phyloP scores from a whole-genome alignment of 2,888 invertebrate species.

The Acrobasis consociella region DNA sequence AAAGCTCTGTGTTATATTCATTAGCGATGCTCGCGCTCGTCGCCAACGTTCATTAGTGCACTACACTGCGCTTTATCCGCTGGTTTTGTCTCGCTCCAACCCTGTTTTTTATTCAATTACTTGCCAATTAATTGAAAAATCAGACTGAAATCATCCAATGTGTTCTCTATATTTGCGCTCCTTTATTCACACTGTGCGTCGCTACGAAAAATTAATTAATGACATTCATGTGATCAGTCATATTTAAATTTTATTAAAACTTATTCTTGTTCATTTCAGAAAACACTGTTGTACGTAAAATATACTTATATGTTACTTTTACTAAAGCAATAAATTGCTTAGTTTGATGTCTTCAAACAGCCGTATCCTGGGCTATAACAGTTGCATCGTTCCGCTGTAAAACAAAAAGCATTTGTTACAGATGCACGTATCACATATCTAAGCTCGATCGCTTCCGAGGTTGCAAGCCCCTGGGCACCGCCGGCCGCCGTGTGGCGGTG shows the following conservation, averaged over 20 bases:
- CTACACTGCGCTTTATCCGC: slow-evolving; percentile 55
- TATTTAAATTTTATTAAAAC: too few species aligned
- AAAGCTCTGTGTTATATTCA: slow-evolving; percentile 64
- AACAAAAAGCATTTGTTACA: slow-evolving; percentile 19
- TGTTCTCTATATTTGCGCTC: slow-evolving; percentile 2
- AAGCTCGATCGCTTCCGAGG: slow-evolving; percentile 16
- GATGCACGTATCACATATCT: slow-evolving; percentile 17
- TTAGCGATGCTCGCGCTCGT: slow-evolving; percentile 45
- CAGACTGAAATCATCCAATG: slow-evolving; percentile 31
- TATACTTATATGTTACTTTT: neutral
- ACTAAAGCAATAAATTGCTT: neutral
- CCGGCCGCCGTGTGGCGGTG: slow-evolving; percentile 38
- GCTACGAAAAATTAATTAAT: too few species aligned
- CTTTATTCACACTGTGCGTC: too few species aligned
- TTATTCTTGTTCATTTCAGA: neutral
- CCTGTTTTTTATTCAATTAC: slow-evolving; percentile 63
- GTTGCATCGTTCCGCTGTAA: slow-evolving; percentile 29
- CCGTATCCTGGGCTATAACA: slow-evolving; percentile 5
- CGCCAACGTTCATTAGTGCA: slow-evolving; percentile 62
- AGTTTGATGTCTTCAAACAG: slow-evolving; percentile 9
- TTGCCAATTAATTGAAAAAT: slow-evolving; percentile 56
- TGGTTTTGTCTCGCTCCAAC: slow-evolving; percentile 50
- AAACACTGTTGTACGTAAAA: neutral
- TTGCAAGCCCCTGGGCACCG: slow-evolving; percentile 31
- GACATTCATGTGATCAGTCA: too few species aligned